Evolutionary conservation across 2,113 vertebrate genomes (phyloP).

Genomic region (Mormoops blainvillei): DNA sequence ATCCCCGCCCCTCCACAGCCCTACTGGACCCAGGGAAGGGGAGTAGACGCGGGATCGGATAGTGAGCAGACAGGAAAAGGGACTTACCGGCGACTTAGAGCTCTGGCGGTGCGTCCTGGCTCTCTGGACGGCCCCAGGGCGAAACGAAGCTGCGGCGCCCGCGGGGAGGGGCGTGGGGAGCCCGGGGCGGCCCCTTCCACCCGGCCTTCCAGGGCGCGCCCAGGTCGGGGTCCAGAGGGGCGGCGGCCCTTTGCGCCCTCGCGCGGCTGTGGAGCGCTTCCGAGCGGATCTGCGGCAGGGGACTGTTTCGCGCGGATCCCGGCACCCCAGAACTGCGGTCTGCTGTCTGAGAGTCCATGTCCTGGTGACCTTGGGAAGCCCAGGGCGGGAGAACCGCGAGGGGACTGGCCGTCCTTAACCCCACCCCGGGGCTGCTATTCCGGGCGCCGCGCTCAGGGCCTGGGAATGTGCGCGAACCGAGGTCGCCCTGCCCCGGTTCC

Average conservation of each 20-base stretch:
- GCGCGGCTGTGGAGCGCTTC: neutral
- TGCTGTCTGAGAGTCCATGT: neutral
- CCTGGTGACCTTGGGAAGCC: slow-evolving; percentile 33
- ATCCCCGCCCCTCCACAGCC: too few relatives aligned
- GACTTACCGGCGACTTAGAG: slow-evolving; percentile 46
- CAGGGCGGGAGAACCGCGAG: neutral
- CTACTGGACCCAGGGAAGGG: neutral
- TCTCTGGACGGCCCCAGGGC: neutral
- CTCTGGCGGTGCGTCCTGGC: neutral
- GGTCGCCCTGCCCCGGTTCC: neutral
- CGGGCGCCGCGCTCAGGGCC: slow-evolving; percentile 46
- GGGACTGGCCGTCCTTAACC: neutral
- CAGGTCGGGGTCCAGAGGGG: neutral
- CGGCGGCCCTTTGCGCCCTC: slow-evolving; percentile 33
- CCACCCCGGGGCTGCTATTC: slow-evolving; percentile 51
- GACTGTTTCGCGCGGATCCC: neutral
- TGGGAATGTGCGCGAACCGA: slow-evolving; percentile 18
- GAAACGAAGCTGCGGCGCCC: slow-evolving; percentile 47
- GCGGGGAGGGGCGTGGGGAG: neutral
- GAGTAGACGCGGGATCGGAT: neutral
- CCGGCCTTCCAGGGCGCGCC: slow-evolving; percentile 19
- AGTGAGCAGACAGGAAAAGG: slow-evolving; percentile 23
- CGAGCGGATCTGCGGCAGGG: neutral
- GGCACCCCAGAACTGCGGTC: neutral
- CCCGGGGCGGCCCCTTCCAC: slow-evolving; percentile 37